Percentiles rank a stretch among this genome's conserved stretches.
phyloP scores from a whole-genome alignment of 2,888 invertebrate genomes.

The Halictus quadricinctus region DNA sequence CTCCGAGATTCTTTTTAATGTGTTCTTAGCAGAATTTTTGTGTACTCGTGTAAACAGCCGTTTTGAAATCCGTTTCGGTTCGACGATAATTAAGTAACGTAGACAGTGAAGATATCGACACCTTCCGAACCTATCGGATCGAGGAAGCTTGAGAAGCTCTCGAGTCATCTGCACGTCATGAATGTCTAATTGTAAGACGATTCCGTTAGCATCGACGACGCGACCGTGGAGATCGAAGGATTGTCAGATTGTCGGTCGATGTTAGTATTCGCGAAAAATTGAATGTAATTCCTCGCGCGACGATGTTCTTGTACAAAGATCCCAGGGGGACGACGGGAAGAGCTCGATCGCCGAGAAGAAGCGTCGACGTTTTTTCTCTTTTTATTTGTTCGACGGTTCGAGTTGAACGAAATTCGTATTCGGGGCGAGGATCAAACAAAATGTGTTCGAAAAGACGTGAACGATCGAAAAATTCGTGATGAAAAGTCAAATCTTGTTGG shows the following conservation, averaged over 20 bases:
- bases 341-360: constrained; percentile 3
- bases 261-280: not conserved
- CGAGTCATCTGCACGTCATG: not conserved
- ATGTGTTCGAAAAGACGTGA: constrained; percentile 27
- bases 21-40: constrained; percentile 41
- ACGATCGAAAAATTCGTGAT: not conserved
- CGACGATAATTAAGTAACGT: constrained; percentile 31
- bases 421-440: constrained; percentile 7
- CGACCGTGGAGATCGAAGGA: not conserved
- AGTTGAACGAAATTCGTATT: constrained; percentile 40
- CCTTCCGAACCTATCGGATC: constrained; percentile 13
- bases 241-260: not conserved
- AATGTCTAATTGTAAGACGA: constrained; percentile 7
- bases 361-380: constrained; percentile 2
- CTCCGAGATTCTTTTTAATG: constrained; percentile 18
- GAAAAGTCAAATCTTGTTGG: not conserved
- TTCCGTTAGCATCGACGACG: constrained; percentile 4
- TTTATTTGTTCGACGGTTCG: constrained; percentile 17
- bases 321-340: not conserved
- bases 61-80: constrained; percentile 28
- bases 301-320: constrained; percentile 21
- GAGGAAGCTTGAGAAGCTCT: not conserved
- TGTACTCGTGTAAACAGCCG: constrained; percentile 18
- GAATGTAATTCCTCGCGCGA: constrained; percentile 8
- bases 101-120: constrained; percentile 21